Evolutionary conservation across 2,888 invertebrate genomes (phyloP).

Genomic region (Noctua janthe): DNA sequence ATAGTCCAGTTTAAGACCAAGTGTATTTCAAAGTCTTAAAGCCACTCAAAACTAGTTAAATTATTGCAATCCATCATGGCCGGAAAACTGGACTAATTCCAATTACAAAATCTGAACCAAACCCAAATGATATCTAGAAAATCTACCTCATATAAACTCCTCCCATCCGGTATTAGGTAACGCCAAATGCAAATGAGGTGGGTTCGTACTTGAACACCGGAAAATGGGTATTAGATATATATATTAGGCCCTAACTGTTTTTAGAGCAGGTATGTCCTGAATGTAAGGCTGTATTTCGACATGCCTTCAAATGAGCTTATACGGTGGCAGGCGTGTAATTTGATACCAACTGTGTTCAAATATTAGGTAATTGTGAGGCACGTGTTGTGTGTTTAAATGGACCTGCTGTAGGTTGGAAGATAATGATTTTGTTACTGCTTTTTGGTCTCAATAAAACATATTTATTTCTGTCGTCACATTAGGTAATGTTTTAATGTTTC

Average conservation of each 20-base stretch:
- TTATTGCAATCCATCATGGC: constrained; percentile 5
- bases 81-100: constrained; percentile 18
- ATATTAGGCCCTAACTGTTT: constrained; percentile 28
- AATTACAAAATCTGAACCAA: constrained; percentile 22
- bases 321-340: constrained; percentile 28
- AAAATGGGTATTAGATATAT: constrained; percentile 46
- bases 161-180: constrained; percentile 42
- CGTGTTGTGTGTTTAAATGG: constrained; percentile 26
- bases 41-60: neutral
- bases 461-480: neutral
- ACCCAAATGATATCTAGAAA: constrained; percentile 20
- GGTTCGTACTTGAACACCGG: constrained; percentile 33
- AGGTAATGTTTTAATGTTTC: neutral
- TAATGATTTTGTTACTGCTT: neutral
- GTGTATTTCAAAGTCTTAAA: constrained; percentile 9
- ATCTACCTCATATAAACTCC: constrained; percentile 25
- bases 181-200: constrained; percentile 50
- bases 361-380: constrained; percentile 2
- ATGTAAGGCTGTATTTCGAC: constrained; percentile 38
- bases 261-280: constrained; percentile 37
- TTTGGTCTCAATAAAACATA: neutral
- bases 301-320: constrained; percentile 40
- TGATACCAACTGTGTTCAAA: constrained; percentile 30
- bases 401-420: neutral
- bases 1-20: neutral